Evolutionary conservation across 1,140 invertebrate species (phyloP).

Genomic region (Heliconius melpomene): DNA sequence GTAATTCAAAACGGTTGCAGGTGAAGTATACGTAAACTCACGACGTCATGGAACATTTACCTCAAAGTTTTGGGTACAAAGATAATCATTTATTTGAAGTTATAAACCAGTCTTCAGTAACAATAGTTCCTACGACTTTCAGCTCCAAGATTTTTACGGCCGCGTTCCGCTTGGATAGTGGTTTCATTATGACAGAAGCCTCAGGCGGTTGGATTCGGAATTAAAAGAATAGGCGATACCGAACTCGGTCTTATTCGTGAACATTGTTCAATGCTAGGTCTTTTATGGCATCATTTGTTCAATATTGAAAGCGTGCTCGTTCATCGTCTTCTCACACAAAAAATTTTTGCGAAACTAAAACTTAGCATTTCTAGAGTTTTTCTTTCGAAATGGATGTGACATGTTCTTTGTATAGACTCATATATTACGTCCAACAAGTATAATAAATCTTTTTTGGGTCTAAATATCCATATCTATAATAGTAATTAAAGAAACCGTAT

Average conservation of each 20-base stretch:
- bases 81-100: conserved; percentile 37
- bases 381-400: background rate
- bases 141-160: conserved; percentile 19
- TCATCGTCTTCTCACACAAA: conserved; percentile 21
- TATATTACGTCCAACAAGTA: too few relatives aligned
- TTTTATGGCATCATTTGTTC: conserved; percentile 36
- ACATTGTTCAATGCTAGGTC: conserved; percentile 29
- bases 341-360: conserved; percentile 20
- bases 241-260: conserved; percentile 32
- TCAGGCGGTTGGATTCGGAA: conserved; percentile 29
- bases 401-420: background rate
- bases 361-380: conserved; percentile 7
- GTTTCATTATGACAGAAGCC: conserved; percentile 35
- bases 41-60: conserved; percentile 20
- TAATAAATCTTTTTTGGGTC: too few relatives aligned
- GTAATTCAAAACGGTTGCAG: conserved; percentile 33
- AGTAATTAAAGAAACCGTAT: too few relatives aligned
- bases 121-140: conserved; percentile 19
- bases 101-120: conserved; percentile 7
- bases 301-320: conserved; percentile 31
- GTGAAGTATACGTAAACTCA: conserved; percentile 28
- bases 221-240: conserved; percentile 34
- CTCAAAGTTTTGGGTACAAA: conserved; percentile 37
- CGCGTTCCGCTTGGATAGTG: conserved; percentile 30
- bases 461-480: too few relatives aligned